Evolutionary conservation across 64 coral and sea anemone species (phyloP).

Genomic region (Anthopleura sola): DNA sequence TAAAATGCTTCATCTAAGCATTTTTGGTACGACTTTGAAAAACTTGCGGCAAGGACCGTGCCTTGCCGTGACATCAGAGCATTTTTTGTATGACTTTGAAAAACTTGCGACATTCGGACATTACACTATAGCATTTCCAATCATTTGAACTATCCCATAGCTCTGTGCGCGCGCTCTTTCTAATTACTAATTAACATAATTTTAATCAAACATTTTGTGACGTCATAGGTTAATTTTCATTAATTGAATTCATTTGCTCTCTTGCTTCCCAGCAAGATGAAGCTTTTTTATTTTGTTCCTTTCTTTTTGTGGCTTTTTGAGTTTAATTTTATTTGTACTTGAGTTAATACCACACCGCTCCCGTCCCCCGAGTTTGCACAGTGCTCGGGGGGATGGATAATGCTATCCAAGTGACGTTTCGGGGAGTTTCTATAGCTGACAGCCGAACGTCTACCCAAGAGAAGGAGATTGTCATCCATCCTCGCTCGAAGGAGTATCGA

Average conservation of each 20-base stretch:
- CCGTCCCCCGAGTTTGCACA: conserved; percentile 10
- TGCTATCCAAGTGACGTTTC: conserved; percentile 70
- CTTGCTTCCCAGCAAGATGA: background rate
- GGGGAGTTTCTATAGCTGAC: conserved; percentile 53
- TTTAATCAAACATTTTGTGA: background rate
- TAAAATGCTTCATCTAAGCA: too few species aligned
- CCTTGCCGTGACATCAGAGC: too few species aligned
- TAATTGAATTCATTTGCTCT: background rate
- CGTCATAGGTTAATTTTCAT: background rate
- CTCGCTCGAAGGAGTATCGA: conserved; percentile 28
- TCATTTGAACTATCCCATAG: background rate
- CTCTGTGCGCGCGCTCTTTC: background rate
- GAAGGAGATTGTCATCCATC: background rate
- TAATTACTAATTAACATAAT: background rate
- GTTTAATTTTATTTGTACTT: background rate
- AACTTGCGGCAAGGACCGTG: too few species aligned
- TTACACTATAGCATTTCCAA: too few species aligned
- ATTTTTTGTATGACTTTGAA: too few species aligned
- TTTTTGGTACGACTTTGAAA: too few species aligned
- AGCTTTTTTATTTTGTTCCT: background rate
- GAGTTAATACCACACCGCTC: background rate
- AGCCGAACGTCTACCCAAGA: background rate
- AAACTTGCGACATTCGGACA: too few species aligned
- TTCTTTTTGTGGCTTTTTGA: background rate
- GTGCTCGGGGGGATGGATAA: conserved; percentile 23